Evolutionary conservation across 1,140 invertebrate genomes (phyloP), one percentile per base, ranked within the genome.

Genomic region (Dermatophagoides farinae): DNA sequence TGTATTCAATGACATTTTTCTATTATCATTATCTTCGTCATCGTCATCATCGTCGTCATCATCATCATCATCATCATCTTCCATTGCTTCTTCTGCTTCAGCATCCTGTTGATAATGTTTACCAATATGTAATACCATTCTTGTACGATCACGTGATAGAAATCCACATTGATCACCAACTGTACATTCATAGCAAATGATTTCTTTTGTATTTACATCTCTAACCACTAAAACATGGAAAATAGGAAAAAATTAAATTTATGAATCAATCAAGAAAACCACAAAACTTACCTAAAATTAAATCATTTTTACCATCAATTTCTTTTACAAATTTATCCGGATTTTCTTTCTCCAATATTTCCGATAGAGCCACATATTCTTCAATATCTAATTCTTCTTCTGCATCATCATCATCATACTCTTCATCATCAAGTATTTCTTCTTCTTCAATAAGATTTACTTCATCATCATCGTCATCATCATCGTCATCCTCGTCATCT

Each of bases 321-420:
- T 55, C 53, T 40, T 23, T 16, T 4, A 25, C 4, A 25, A 55
- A 55, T 20, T 23, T 14, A 6, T 55, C 25, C 12, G 53, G 11
- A 20, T n/a, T 39, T 44, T 55, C 53, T 23, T 55, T 55, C 23
- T 55, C 53, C 1, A 55, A 23, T 18, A 55, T 55, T 23, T 55
- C 53, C 4, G 53, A 55, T 23, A 55, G 14, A n/a, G 53, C 53
- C 53, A 55, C 39, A 25, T 55, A 55, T 23, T 55, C 53, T 25
- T 55, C 53, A 38, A 55, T 55, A 23, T 55, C 53, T 25, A 55
- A 25, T 23, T 55, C 53, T 25, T 55, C 53, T 44, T 55, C 53
- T 12, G 53, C 53, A 23, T 55, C 53, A 23, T 55, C 53, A 23
- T 47, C 46, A 23, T 47, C 46, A n/a, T n/a, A n/a, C 31, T 55